A percentile compares a stretch with the other conserved stretches of the same genome.
phyloP scores from a whole-genome alignment of 2,113 vertebrate genomes.

The Ahaetulla prasina region DNA sequence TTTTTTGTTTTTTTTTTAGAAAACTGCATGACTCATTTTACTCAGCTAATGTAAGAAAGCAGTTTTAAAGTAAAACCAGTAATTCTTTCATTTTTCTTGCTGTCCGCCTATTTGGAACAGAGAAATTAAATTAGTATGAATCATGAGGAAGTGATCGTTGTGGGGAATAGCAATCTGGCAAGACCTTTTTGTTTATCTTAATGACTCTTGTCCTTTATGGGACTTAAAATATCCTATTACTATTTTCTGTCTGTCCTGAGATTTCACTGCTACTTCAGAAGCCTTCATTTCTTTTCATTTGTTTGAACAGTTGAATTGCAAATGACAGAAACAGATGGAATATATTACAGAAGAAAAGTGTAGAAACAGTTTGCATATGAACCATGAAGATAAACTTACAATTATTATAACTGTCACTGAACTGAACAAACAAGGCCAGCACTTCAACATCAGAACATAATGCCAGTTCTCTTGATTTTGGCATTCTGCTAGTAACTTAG shows the following conservation, averaged over 20 bases:
- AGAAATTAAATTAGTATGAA: constrained; percentile 2
- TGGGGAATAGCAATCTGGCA: not conserved
- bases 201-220: not conserved
- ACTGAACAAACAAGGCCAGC: not conserved
- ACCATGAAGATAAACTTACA: not conserved
- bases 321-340: not conserved
- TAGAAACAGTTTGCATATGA: not conserved
- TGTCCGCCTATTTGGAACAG: not conserved
- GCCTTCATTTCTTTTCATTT: not conserved
- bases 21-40: constrained; percentile 8
- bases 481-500: not conserved
- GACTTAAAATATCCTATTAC: not conserved
- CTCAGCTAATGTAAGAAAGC: not conserved
- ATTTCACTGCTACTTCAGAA: not conserved
- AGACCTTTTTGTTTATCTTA: not conserved
- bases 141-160: not conserved
- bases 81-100: not conserved
- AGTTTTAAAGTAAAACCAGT: not conserved
- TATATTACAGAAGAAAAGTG: not conserved
- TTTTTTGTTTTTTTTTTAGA: not conserved
- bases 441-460: not conserved
- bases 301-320: constrained; percentile 1
- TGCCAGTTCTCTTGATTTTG: not conserved
- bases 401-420: not conserved
- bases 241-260: not conserved